Percentiles rank a stretch among this genome's conserved stretches.
Conservation (phyloP, 2,797 vertebrate genomes). For the Phrynocephalus vlangalii region DNA sequence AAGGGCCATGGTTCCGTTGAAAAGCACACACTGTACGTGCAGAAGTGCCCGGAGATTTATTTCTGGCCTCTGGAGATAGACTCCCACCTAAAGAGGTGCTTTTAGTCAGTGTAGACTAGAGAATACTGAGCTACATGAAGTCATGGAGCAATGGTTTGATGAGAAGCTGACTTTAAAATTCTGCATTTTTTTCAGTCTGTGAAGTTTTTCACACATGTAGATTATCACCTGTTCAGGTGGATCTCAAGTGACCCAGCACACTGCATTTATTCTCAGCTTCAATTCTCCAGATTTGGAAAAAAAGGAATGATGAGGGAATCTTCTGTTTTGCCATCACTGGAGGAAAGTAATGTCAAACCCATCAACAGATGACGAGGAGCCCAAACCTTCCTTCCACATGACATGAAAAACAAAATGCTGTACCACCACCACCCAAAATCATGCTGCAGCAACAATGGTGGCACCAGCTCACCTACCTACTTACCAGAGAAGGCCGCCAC, state of each 20-base stretch:
- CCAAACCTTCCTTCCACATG: too few species aligned
- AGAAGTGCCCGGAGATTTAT: background rate
- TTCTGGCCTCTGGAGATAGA: background rate
- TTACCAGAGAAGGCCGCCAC: too few species aligned
- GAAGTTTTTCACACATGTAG: background rate
- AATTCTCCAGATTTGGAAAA: background rate
- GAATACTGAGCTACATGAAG: too few species aligned
- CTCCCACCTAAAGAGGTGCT: background rate
- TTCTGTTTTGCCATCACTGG: background rate
- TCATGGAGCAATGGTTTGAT: background rate
- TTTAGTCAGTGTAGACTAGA: too few species aligned
- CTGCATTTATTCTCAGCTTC: background rate
- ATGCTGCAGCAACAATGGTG: too few species aligned
- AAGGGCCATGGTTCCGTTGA: background rate
- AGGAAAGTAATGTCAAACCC: background rate
- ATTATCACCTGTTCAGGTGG: background rate
- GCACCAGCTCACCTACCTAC: too few species aligned
- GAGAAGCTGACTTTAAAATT: background rate
- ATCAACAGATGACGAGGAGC: background rate
- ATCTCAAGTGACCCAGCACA: background rate
- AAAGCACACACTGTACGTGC: background rate
- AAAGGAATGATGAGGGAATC: background rate
- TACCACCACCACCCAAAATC: too few species aligned
- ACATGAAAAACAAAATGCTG: too few species aligned
- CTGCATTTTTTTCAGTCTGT: background rate